phyloP scores from a whole-genome alignment of 2,113 vertebrate genomes.

The Willisornis vidua region DNA sequence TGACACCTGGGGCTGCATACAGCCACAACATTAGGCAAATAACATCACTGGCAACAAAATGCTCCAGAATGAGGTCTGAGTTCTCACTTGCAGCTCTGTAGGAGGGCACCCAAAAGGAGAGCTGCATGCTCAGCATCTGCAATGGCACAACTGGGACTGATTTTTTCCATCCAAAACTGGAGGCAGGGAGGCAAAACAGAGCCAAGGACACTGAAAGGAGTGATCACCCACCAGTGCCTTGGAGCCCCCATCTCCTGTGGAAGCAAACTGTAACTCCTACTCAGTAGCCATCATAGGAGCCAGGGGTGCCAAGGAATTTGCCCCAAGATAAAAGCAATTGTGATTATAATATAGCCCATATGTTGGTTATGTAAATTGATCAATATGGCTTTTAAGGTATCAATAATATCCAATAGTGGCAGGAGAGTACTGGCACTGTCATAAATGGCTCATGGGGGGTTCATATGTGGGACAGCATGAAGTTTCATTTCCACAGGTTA shows the following conservation, averaged over 20 bases:
- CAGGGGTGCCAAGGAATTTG: not conserved
- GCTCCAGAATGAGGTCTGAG: not conserved
- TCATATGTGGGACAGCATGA: not conserved
- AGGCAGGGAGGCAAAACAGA: not conserved
- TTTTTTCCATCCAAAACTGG: not conserved
- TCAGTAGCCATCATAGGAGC: not conserved
- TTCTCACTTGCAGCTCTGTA: accelerated
- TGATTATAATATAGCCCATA: not conserved
- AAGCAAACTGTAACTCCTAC: not conserved
- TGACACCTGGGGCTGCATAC: not conserved
- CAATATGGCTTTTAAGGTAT: not conserved
- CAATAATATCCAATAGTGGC: not conserved
- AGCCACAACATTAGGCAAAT: accelerated
- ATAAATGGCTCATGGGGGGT: not conserved
- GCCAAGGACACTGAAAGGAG: not conserved
- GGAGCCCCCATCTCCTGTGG: not conserved
- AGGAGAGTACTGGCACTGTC: not conserved
- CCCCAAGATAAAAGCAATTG: not conserved
- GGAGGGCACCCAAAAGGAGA: not conserved
- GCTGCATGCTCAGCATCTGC: not conserved
- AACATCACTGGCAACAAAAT: not conserved
- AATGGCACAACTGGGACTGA: not conserved
- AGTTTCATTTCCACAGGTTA: not conserved
- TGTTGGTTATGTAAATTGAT: not conserved
- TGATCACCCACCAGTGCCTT: not conserved